phyloP scores from a whole-genome alignment of 2,888 invertebrate genomes.

The Ochropleura leucogaster region DNA sequence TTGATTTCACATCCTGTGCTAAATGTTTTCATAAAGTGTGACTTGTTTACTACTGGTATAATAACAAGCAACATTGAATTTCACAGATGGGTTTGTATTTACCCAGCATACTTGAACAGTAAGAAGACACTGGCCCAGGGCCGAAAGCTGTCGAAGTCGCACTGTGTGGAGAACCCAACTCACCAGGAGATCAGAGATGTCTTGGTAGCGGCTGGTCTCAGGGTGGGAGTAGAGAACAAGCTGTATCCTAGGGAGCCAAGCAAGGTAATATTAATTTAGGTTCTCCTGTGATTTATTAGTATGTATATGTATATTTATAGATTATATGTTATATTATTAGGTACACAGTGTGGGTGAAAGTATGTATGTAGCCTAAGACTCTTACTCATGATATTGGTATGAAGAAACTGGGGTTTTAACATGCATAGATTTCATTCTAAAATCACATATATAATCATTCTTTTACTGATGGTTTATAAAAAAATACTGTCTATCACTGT shows the following conservation, averaged over 20 bases:
- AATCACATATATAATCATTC: neutral
- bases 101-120: slow-evolving; percentile 98
- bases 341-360: neutral
- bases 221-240: slow-evolving; percentile 97
- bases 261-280: slow-evolving; percentile 87
- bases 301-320: neutral
- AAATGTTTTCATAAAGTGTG: neutral
- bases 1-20: neutral
- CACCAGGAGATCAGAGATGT: slow-evolving; percentile 98
- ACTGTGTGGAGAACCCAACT: slow-evolving; percentile 98
- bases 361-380: neutral
- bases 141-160: slow-evolving; percentile 94
- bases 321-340: neutral
- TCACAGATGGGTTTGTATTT: slow-evolving; percentile 98
- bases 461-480: neutral
- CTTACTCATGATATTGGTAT: neutral
- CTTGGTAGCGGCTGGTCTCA: slow-evolving; percentile 94
- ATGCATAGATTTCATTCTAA: neutral
- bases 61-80: slow-evolving; percentile 9
- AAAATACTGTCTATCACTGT: too few relatives aligned
- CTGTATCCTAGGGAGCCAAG: slow-evolving; percentile 97
- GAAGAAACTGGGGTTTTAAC: neutral
- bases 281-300: neutral
- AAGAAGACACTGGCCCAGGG: slow-evolving; percentile 98
- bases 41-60: neutral